phyloP scores from a whole-genome alignment of 2,113 vertebrate species.

The Setophaga petechia region DNA sequence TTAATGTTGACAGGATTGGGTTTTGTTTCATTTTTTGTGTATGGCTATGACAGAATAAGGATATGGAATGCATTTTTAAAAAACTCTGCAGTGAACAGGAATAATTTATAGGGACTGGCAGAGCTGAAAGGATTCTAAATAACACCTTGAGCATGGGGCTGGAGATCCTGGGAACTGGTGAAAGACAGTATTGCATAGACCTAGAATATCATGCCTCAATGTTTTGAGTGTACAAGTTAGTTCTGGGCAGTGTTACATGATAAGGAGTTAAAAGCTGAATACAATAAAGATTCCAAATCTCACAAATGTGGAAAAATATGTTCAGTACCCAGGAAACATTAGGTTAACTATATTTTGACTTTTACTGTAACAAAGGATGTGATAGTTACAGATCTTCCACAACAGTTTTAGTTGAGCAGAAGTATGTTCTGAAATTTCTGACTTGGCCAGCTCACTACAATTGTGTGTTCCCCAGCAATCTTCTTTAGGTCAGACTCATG shows the following conservation, averaged over 20 bases:
- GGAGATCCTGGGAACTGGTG: neutral
- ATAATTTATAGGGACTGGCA: neutral
- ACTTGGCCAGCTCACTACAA: neutral
- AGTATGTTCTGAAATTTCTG: neutral
- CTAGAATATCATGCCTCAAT: accelerated
- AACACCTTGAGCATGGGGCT: neutral
- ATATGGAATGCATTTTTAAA: neutral
- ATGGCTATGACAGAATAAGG: neutral
- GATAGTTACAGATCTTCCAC: neutral
- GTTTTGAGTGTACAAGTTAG: neutral
- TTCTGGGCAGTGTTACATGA: neutral
- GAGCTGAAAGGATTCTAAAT: neutral
- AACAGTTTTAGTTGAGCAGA: neutral
- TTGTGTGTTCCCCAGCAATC: neutral
- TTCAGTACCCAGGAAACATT: neutral
- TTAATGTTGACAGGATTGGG: neutral
- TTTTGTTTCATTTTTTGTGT: neutral
- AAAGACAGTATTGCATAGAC: neutral
- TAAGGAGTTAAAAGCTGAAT: neutral
- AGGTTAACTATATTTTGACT: neutral
- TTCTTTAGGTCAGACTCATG: neutral
- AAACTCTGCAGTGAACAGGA: neutral
- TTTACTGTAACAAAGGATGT: neutral
- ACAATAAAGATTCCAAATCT: neutral
- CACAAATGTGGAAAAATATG: neutral